Conservation (phyloP, 1,140 invertebrate genomes). For the Ephestia elutella region DNA sequence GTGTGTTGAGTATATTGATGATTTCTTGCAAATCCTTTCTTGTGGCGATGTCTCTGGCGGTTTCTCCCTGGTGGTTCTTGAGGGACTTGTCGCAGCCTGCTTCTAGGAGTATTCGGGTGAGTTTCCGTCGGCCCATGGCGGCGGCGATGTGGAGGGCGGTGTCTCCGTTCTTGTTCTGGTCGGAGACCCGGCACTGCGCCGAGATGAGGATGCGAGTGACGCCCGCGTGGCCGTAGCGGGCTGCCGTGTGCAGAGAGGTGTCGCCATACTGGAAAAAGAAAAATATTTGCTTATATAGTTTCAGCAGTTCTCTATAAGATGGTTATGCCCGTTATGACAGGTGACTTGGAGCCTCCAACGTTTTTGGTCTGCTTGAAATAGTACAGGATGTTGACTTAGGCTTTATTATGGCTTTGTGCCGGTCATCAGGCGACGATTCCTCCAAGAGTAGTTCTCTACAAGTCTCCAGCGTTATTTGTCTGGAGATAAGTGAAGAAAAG, state of each 20-base stretch:
- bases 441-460: too few species aligned
- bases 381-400: too few species aligned
- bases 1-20: slow-evolving; percentile 82
- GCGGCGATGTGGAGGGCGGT: slow-evolving; percentile 94
- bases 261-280: slow-evolving; percentile 89
- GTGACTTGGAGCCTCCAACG: too few species aligned
- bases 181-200: slow-evolving; percentile 88
- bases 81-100: slow-evolving; percentile 86
- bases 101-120: slow-evolving; percentile 92
- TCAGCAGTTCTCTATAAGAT: too few species aligned
- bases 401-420: too few species aligned
- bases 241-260: slow-evolving; percentile 94
- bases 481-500: too few species aligned
- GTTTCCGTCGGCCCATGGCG: slow-evolving; percentile 93
- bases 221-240: slow-evolving; percentile 95
- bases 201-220: slow-evolving; percentile 95
- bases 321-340: too few species aligned
- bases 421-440: too few species aligned
- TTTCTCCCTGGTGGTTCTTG: slow-evolving; percentile 94
- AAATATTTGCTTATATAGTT: too few species aligned
- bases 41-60: slow-evolving; percentile 90
- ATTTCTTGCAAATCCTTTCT: slow-evolving; percentile 91
- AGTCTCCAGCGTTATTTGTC: too few species aligned
- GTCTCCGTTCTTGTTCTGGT: slow-evolving; percentile 97
- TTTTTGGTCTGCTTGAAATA: too few species aligned